Conservation (phyloP, 2,888 invertebrate genomes). For the Acanthoscelides obtectus region DNA sequence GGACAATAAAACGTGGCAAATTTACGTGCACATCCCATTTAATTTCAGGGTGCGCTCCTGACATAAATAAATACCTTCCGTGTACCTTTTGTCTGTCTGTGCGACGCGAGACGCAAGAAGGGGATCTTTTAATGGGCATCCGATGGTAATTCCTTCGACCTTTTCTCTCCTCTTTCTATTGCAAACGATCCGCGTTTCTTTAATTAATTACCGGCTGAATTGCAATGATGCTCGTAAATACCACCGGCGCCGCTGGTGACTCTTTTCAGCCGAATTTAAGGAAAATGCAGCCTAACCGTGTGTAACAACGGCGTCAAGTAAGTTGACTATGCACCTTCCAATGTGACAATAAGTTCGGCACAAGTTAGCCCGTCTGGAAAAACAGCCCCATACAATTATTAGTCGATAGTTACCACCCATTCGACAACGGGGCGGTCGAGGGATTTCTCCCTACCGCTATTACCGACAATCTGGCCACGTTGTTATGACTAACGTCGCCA, state of each 20-base stretch:
- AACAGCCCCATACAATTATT: no score
- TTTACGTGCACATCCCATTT: not conserved
- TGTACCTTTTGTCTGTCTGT: not conserved
- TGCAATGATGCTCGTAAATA: not conserved
- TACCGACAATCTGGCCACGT: no score
- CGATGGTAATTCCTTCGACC: not conserved
- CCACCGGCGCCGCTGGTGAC: not conserved
- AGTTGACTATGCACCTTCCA: no score
- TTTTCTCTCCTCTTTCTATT: not conserved
- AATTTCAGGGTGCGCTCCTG: not conserved
- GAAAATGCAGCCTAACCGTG: no score
- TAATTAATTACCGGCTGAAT: not conserved
- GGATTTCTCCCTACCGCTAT: no score
- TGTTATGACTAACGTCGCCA: no score
- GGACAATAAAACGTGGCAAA: not conserved
- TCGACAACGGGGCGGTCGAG: no score
- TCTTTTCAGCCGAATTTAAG: not conserved
- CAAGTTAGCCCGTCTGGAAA: no score
- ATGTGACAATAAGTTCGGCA: no score
- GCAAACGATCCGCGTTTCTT: not conserved
- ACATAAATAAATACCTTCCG: not conserved
- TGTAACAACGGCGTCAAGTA: no score
- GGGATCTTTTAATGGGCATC: not conserved
- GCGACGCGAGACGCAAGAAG: not conserved
- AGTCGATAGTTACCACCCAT: no score